Percentiles rank a stretch among this genome's conserved stretches.
These are phyloP conservation scores for Petrosia ficiformis DNA, from an alignment of 37 sponge, comb jelly and placozoan species.

Conservation along the genomic window DNA sequence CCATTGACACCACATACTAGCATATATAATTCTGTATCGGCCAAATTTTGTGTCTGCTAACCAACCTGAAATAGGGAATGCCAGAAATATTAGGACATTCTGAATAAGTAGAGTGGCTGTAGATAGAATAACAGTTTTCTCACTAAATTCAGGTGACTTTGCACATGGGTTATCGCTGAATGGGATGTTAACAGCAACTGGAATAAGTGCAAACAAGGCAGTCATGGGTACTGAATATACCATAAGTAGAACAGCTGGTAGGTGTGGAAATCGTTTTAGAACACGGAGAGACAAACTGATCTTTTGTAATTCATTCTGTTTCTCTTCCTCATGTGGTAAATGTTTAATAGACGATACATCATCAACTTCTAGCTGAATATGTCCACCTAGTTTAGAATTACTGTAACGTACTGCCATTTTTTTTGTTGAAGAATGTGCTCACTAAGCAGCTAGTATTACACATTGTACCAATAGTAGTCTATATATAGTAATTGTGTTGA, in stretches of 20 bases:
- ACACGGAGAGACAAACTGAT: no score
- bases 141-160: not conserved
- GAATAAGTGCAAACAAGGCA: not conserved
- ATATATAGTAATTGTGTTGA: no score
- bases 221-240: not conserved
- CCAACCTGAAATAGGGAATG: slow-evolving; percentile 4
- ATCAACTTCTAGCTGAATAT: no score
- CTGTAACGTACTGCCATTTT: no score
- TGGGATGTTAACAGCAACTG: not conserved
- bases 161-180: not conserved
- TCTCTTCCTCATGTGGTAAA: no score
- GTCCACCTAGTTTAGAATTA: no score
- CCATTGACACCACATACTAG: slow-evolving; percentile 1
- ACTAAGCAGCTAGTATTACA: no score
- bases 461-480: no score
- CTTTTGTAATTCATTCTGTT: no score
- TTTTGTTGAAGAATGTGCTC: no score
- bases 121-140: not conserved
- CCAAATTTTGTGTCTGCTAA: slow-evolving; percentile 4
- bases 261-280: no score
- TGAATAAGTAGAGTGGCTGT: not conserved
- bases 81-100: not conserved
- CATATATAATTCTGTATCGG: not conserved
- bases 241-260: not conserved
- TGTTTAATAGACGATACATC: no score